Evolutionary conservation across 1,140 invertebrate genomes (phyloP), one percentile per base, ranked within the genome.

Genomic region (Zaprionus lachaisei): DNA sequence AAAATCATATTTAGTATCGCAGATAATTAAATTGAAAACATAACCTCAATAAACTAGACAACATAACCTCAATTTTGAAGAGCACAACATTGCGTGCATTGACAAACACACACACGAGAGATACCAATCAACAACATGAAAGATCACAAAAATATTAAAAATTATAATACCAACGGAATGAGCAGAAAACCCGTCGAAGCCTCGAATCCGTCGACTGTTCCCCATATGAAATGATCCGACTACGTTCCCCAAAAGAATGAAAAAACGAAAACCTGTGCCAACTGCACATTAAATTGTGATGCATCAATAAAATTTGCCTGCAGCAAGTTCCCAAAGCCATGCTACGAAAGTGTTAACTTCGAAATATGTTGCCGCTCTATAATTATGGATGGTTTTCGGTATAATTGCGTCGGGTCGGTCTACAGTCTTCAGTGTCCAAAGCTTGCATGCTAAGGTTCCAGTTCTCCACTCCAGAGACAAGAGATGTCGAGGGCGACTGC

Each of bases 281-380:
- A 82, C 81, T 85, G 85, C 86, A 91, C 85, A 90, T 90, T 90
- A 90, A 90, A 90, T 82, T 90, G 86, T 91, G 86, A 87, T 92
- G 91, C 91, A 87, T 91, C 91, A 89, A 92, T 92, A 92, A 89
- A 89, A 83, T 91, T 80, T 81, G 91, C 91, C 91, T 83, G 80
- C 74, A 85, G 91, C 91, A 77, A 81, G 69, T 91, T 91, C 84
- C 89, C 84, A 86, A 90, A 90, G 85, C 86, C 79, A 89, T 81
- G 86, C 75, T 91, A 91, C 91, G 87, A 92, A 92, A 92, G 91
- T 92, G 91, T 92, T 92, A 92, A 92, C 91, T 92, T 92, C 84
- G 91, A 87, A 90, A 92, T 81, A 83, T 73, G 72, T 90, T 72
- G 84, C 91, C 91, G 91, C 91, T 86, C 91, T 92, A 83, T 92